Evolutionary conservation across 2,797 vertebrate species (phyloP).

Genomic region (Coregonus sp.): DNA sequence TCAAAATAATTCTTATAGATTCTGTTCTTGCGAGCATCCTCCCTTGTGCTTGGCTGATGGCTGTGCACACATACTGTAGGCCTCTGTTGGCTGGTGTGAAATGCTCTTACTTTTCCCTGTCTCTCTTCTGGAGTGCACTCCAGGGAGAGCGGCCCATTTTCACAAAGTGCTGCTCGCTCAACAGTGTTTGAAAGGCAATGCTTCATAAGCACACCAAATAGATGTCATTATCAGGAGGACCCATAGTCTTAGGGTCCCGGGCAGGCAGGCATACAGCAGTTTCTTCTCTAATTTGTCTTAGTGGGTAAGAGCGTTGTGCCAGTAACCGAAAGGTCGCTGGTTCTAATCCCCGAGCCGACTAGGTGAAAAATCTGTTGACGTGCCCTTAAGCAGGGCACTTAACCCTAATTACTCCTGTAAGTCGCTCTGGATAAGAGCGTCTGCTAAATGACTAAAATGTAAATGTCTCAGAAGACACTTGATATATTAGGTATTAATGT

Average conservation of each 20-base stretch:
- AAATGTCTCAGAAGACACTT: background rate
- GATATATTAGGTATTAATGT: background rate
- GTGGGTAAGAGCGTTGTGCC: too few species aligned
- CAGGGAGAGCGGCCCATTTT: slow-evolving; percentile 76
- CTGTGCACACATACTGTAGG: slow-evolving; percentile 12
- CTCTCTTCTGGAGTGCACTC: slow-evolving; percentile 71
- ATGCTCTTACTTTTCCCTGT: slow-evolving; percentile 71
- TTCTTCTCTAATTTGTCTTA: background rate
- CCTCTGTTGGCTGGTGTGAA: slow-evolving; percentile 66
- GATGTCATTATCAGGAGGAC: slow-evolving; percentile 75
- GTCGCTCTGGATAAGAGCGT: too few species aligned
- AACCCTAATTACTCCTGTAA: too few species aligned
- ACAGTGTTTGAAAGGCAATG: slow-evolving; percentile 75
- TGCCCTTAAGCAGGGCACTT: too few species aligned
- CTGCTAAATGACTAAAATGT: too few species aligned
- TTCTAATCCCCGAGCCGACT: too few species aligned
- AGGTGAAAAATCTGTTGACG: too few species aligned
- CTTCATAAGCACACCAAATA: slow-evolving; percentile 70
- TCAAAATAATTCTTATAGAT: slow-evolving; percentile 41
- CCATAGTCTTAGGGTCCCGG: slow-evolving; percentile 58
- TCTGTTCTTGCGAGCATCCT: slow-evolving; percentile 49
- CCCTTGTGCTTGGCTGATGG: slow-evolving; percentile 48
- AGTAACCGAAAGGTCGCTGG: too few species aligned
- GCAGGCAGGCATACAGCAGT: background rate
- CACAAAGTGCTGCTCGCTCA: slow-evolving; percentile 78